A percentile compares a stretch with the other conserved stretches of the same genome.
These are phyloP conservation scores for Eledona agricola DNA, from an alignment of 2,888 invertebrate species.

Conservation along the genomic window DNA sequence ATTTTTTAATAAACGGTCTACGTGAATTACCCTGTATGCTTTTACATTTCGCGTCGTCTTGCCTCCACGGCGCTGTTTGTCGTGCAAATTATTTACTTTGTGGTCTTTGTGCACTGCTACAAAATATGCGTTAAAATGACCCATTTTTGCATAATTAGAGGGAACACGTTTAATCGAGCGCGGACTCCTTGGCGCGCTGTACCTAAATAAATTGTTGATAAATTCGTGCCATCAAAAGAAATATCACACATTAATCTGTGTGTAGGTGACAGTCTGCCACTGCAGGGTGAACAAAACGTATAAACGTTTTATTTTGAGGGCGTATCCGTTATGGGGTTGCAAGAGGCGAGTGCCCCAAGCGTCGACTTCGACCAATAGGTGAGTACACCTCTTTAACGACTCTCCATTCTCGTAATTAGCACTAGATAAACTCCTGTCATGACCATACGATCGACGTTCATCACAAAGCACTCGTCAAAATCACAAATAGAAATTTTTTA, in stretches of 20 bases:
- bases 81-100: too few species aligned
- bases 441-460: conserved; percentile 40
- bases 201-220: conserved; percentile 30
- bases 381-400: conserved; percentile 42
- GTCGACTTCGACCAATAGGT: conserved; percentile 48
- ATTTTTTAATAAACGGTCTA: too few species aligned
- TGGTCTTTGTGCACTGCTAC: too few species aligned
- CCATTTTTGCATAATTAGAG: too few species aligned
- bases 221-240: conserved; percentile 26
- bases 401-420: conserved; percentile 44
- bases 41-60: too few species aligned
- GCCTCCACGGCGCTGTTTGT: too few species aligned
- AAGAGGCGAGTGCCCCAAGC: conserved; percentile 50
- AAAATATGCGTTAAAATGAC: too few species aligned
- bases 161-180: too few species aligned
- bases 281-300: conserved; percentile 82
- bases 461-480: conserved; percentile 27
- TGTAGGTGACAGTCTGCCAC: conserved; percentile 79
- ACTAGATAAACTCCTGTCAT: conserved; percentile 42
- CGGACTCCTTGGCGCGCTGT: conserved; percentile 20
- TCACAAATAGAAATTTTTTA: conserved; percentile 18
- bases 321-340: conserved; percentile 65
- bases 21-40: too few species aligned
- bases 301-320: conserved; percentile 69
- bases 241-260: conserved; percentile 33